These are phyloP conservation scores for Athrips mouffetella DNA, from an alignment of 2,888 invertebrate species.

Conservation along the genomic window DNA sequence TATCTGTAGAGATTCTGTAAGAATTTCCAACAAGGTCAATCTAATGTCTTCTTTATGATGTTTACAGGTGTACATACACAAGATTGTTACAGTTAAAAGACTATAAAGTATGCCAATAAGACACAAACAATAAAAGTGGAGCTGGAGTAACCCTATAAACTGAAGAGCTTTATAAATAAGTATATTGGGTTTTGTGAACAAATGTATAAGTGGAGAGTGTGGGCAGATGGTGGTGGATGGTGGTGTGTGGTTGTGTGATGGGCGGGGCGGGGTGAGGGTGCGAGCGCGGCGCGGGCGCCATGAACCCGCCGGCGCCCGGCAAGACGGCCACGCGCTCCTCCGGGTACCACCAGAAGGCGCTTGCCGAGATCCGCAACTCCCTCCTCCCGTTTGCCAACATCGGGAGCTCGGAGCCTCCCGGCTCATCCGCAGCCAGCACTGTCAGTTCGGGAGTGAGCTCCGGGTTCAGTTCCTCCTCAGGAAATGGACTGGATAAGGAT, in stretches of 20 bases:
- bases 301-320: constrained; percentile 81
- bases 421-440: constrained; percentile 87
- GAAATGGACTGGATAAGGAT: constrained; percentile 81
- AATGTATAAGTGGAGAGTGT: constrained; percentile 35
- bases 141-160: background rate
- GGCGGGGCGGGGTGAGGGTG: constrained; percentile 74
- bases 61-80: constrained; percentile 4
- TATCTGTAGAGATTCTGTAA: background rate
- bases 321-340: constrained; percentile 83
- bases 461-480: constrained; percentile 78
- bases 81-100: background rate
- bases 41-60: background rate
- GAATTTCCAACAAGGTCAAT: background rate
- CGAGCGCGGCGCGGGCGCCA: constrained; percentile 60
- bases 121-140: constrained; percentile 1
- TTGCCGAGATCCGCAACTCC: constrained; percentile 91
- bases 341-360: constrained; percentile 91
- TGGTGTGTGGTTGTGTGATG: constrained; percentile 63
- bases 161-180: background rate
- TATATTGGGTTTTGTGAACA: background rate
- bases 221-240: constrained; percentile 47
- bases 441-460: constrained; percentile 80
- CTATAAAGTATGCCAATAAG: constrained; percentile 11
- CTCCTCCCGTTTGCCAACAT: constrained; percentile 88
- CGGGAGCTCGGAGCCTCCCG: constrained; percentile 79